Evolutionary conservation across 2,797 vertebrate species (phyloP), one percentile per base, ranked within the genome.

Genomic region (Sitta carolinensis): DNA sequence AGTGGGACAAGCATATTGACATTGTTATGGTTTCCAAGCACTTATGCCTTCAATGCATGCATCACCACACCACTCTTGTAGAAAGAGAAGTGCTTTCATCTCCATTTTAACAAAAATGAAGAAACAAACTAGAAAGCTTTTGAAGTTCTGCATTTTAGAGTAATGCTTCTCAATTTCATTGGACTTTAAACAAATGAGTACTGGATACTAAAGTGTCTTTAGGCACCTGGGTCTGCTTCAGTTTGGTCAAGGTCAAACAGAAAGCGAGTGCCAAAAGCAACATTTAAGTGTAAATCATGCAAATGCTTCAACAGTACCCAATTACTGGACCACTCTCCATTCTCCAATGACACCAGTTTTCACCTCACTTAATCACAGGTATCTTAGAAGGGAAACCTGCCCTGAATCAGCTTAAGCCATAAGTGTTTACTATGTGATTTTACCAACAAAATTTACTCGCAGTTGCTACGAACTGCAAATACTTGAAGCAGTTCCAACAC

Each of bases 41-140:
- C 45, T 95, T 93, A 74, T 0, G 6, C 14, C n/a, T 72, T 89
- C 76, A 58, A 2, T 32, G 23, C 36, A 23, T 17, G n/a, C 61
- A 70, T 27, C 42, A 55, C 36, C 21, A 79, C 32, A 84, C 13
- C 23, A 47, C 27, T 84, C 34, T 55, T 3, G 42, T 2, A 59
- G 40, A 85, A 68, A 78, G 34, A 48, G 22, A 68, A 93, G 36
- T 77, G 66, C 16, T 95, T 72, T 66, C 66, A 66, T 78, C 50
- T 80, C n/a, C 14, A 13, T 82, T 82, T 79, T 70, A 64, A 89
- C 74, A 32, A 62, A 79, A 89, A 10, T 36, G 4, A 54, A 85
- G 83, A 93, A 79, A 26, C 13, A 86, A 78, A 80, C 23, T 18
- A 67, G 59, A 67, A 72, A 84, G 57, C 23, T 80, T 82, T 89